These are phyloP conservation scores for Prunella fulvescens DNA, from an alignment of 2,113 vertebrate genomes.

Conservation along the genomic window DNA sequence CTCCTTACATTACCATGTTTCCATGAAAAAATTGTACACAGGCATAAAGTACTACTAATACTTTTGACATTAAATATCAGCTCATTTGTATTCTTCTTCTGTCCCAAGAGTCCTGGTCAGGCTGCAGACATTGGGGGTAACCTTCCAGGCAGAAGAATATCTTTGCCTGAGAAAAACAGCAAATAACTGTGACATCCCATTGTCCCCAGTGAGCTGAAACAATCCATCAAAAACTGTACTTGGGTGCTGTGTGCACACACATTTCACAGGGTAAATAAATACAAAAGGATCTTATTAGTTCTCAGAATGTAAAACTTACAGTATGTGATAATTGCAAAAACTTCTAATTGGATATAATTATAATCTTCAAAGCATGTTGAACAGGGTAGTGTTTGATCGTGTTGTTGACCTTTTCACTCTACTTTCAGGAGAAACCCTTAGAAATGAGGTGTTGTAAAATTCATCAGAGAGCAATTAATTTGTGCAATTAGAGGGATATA, in stretches of 20 bases:
- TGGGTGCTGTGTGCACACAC: not conserved
- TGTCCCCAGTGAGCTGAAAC: not conserved
- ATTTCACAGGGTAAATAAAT: slow-evolving; percentile 24
- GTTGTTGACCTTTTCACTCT: slow-evolving; percentile 67
- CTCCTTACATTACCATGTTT: not conserved
- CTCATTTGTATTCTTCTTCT: not conserved
- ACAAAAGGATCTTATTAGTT: slow-evolving; percentile 57
- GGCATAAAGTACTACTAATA: not conserved
- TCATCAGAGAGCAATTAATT: slow-evolving; percentile 71
- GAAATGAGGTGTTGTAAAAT: slow-evolving; percentile 64
- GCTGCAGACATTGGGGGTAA: not conserved
- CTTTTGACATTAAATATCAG: not conserved
- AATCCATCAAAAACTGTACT: not conserved
- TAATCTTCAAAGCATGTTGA: slow-evolving; percentile 70
- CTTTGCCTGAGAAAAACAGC: not conserved
- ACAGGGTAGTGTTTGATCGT: slow-evolving; percentile 47
- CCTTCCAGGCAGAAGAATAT: not conserved
- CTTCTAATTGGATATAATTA: slow-evolving; percentile 69
- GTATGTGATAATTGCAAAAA: slow-evolving; percentile 63
- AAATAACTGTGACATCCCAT: not conserved
- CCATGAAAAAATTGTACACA: not conserved
- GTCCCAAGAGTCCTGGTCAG: not conserved
- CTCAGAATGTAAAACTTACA: slow-evolving; percentile 45
- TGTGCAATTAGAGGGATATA: slow-evolving; percentile 58
- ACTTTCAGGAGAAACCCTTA: slow-evolving; percentile 34